These are phyloP conservation scores for Bergia sp. DNA, from an alignment of 92 coral and sea anemone genomes.

Conservation along the genomic window DNA sequence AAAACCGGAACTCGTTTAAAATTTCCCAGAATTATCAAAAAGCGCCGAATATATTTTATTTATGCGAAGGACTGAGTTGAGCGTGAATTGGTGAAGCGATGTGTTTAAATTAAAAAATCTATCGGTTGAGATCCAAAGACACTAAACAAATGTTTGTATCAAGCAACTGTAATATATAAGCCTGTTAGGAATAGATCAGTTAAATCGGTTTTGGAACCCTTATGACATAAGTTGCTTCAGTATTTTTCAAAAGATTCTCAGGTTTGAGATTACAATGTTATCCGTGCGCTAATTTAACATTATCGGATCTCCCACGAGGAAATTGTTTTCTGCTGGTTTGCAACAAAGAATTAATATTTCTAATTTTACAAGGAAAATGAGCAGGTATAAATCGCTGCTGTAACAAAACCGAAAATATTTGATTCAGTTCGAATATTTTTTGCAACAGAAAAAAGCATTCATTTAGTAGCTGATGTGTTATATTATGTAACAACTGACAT, in stretches of 20 bases:
- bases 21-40: no score
- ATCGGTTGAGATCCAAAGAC: neutral
- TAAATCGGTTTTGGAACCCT: neutral
- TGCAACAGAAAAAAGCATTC: neutral
- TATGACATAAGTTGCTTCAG: neutral
- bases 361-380: no score
- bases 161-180: no score
- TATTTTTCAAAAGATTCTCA: no score
- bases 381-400: no score
- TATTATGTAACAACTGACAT: neutral
- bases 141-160: neutral
- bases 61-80: no score
- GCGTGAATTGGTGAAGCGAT: no score
- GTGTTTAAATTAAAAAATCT: no score
- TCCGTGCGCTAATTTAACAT: slow-evolving; percentile 17
- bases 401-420: no score
- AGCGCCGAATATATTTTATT: no score
- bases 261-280: neutral
- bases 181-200: neutral
- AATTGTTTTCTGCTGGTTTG: neutral
- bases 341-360: neutral
- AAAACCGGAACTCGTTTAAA: no score
- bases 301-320: neutral
- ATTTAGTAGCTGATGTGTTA: neutral
- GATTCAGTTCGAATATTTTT: neutral